Conservation (phyloP, 2,113 vertebrate genomes). For the Epinephelus fuscoguttatus region DNA sequence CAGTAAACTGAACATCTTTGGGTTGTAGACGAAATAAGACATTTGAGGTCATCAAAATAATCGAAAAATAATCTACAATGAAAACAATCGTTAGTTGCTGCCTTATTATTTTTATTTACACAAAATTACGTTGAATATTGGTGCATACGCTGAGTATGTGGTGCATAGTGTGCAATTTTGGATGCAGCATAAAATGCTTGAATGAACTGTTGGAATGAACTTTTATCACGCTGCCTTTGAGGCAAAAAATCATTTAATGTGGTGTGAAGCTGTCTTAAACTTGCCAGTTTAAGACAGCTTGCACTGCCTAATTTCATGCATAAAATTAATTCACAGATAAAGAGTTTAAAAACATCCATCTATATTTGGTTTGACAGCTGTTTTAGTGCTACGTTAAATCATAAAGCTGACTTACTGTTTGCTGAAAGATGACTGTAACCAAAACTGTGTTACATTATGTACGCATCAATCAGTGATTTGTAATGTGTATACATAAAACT, state of each 20-base stretch:
- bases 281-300: background rate
- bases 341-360: background rate
- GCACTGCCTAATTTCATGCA: background rate
- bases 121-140: no score
- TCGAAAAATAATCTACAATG: no score
- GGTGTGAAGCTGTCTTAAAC: background rate
- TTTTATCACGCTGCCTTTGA: background rate
- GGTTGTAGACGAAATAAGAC: no score
- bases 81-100: no score
- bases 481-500: background rate
- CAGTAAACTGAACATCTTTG: no score
- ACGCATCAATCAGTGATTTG: background rate
- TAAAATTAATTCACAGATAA: background rate
- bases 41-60: no score
- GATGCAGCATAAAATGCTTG: background rate
- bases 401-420: background rate
- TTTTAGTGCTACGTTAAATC: background rate
- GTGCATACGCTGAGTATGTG: no score
- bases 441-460: background rate
- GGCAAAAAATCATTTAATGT: background rate
- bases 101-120: no score
- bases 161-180: no score
- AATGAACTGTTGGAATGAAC: background rate
- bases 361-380: background rate
- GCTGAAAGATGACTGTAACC: background rate